Percentiles rank a stretch among this genome's conserved stretches.
phyloP scores from a whole-genome alignment of 2,797 vertebrate species.

The Lacerta bilineata region DNA sequence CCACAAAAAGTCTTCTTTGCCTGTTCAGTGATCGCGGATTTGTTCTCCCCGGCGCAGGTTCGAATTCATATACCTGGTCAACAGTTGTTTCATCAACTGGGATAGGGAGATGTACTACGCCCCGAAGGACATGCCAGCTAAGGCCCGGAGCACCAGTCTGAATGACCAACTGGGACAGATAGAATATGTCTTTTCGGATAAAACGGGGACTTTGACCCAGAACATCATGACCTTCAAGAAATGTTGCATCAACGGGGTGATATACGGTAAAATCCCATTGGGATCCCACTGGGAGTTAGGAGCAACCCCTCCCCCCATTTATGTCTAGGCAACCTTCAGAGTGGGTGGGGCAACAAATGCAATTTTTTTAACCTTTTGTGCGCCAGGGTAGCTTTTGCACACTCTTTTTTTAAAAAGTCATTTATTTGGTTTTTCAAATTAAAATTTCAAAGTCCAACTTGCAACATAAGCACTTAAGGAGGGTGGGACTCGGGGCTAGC shows the following conservation, averaged over 20 bases:
- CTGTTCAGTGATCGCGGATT: no score
- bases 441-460: no score
- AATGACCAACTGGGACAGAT: slow-evolving; percentile 94
- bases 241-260: slow-evolving; percentile 87
- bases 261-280: slow-evolving; percentile 83
- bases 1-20: neutral
- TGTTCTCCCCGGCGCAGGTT: slow-evolving; percentile 73
- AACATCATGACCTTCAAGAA: slow-evolving; percentile 92
- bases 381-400: no score
- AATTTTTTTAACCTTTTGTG: no score
- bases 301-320: no score
- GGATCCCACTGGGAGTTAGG: neutral
- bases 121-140: slow-evolving; percentile 81
- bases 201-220: slow-evolving; percentile 95
- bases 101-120: slow-evolving; percentile 87
- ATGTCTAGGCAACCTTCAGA: no score
- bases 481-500: no score
- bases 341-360: no score
- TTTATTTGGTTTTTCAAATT: no score
- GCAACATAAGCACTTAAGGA: no score
- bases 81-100: slow-evolving; percentile 92
- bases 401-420: neutral
- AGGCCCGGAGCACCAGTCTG: slow-evolving; percentile 89
- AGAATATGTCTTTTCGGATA: slow-evolving; percentile 92
- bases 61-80: slow-evolving; percentile 91